Evolutionary conservation across 2,113 vertebrate genomes (phyloP), one percentile per base, ranked within the genome.

Genomic region (Saguinus imperator): DNA sequence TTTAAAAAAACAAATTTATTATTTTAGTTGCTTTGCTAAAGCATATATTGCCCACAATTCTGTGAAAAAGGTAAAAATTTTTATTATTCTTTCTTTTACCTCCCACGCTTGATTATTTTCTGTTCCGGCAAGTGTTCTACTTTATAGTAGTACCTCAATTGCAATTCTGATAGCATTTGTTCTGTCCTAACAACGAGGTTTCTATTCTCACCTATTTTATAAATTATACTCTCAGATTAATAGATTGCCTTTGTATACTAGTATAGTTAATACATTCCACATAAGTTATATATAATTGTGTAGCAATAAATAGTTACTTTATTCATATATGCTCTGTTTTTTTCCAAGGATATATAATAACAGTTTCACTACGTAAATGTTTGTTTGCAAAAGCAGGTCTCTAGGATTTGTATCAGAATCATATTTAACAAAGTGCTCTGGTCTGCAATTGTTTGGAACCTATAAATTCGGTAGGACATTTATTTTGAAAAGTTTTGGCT

Each of bases 101-200:
- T 92, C 11, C 9, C 9, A 70, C 12, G 50, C 32, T 83, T 57
- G 17, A 57, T 45, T 29, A 29, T 72, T 92, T 95, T 95, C 40
- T 89, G 27, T 79, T 4, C 11, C 5, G 64, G 35, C 5, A 5
- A 72, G 35, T 89, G 52, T 6, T 35, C 18, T 87, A 66, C 37
- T 64, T 86, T 79, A 45, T 68, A 81, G 35, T 27, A 23, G 20
- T 76, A 76, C 76, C 32, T 68, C 27, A 87, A 68, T 16, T 91
- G 23, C 40, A 91, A 68, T 87, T 91, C 45, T 94, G 32, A 68
- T 43, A 91, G 43, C 8, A 93, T 86, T 90, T 80, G 27, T 89
- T 29, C 16, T 94, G 25, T 68, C 57, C 32, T 87, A 68, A 68
- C 3, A 81, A 58, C 83, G 35, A 57, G 57, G 20, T 0, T 32